phyloP scores from a whole-genome alignment of 2,797 vertebrate species.

The Neolamprologus multifasciatus region DNA sequence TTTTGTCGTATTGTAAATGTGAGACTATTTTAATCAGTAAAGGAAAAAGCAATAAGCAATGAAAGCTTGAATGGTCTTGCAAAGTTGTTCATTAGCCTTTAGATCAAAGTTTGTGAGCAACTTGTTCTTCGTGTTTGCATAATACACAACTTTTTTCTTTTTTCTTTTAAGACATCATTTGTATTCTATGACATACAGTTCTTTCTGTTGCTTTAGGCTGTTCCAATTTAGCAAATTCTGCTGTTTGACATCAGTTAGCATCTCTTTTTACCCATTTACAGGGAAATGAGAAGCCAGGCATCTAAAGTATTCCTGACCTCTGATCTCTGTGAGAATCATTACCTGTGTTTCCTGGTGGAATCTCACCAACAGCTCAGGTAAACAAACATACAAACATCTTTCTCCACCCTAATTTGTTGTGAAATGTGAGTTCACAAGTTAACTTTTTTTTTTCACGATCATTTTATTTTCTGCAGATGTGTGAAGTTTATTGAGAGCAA shows the following conservation, averaged over 20 bases:
- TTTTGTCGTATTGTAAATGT: neutral
- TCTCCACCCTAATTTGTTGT: neutral
- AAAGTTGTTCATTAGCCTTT: neutral
- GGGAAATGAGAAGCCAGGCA: conserved; percentile 92
- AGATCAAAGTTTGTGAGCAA: neutral
- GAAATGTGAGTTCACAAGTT: neutral
- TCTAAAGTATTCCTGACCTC: conserved; percentile 94
- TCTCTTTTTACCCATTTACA: conserved; percentile 32
- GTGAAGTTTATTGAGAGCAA: conserved; percentile 96
- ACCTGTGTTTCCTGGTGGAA: conserved; percentile 93
- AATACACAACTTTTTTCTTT: neutral
- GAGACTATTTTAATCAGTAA: neutral
- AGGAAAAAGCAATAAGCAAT: neutral
- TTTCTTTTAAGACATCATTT: neutral
- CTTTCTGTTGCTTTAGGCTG: neutral
- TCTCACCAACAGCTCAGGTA: conserved; percentile 93
- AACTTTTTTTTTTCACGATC: neutral
- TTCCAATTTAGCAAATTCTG: neutral
- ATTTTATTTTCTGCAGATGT: conserved; percentile 73
- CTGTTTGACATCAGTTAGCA: neutral
- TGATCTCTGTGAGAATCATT: conserved; percentile 91
- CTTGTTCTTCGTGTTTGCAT: neutral
- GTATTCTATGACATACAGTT: neutral
- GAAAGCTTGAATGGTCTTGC: neutral
- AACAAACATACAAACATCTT: neutral